These are phyloP conservation scores for Cariama cristata DNA, from an alignment of 2,113 vertebrate genomes.

Conservation along the genomic window DNA sequence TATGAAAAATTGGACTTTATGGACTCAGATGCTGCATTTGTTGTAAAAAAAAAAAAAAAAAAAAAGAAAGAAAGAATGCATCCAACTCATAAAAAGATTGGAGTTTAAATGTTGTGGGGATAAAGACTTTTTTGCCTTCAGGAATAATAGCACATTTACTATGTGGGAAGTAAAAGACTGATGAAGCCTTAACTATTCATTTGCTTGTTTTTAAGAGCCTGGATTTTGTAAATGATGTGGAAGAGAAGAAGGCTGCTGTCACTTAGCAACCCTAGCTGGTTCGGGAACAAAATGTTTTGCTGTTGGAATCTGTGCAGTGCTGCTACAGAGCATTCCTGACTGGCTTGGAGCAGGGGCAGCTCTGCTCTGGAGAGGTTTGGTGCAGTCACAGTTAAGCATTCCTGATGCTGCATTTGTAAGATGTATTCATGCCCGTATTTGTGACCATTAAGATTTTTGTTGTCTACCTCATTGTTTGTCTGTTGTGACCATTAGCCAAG, in stretches of 20 bases:
- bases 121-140: not conserved
- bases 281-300: constrained; percentile 62
- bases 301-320: constrained; percentile 25
- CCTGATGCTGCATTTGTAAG: not conserved
- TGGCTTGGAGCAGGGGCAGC: not conserved
- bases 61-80: not conserved
- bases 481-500: constrained; percentile 2
- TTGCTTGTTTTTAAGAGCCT: constrained; percentile 32
- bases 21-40: not conserved
- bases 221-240: constrained; percentile 43
- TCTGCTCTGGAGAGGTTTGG: not conserved
- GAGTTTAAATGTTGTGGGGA: not conserved
- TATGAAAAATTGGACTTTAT: not conserved
- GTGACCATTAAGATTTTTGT: constrained; percentile 10
- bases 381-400: not conserved
- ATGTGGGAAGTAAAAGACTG: constrained; percentile 3
- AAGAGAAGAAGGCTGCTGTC: constrained; percentile 53
- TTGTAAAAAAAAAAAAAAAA: not conserved
- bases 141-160: not conserved
- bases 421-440: not conserved
- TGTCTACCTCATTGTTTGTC: not conserved
- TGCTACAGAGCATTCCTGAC: not conserved
- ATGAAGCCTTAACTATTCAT: not conserved
- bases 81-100: not conserved
- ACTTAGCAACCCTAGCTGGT: constrained; percentile 67